These are phyloP conservation scores for Lottia gigantea DNA, from an alignment of 2,888 invertebrate genomes.

Conservation along the genomic window DNA sequence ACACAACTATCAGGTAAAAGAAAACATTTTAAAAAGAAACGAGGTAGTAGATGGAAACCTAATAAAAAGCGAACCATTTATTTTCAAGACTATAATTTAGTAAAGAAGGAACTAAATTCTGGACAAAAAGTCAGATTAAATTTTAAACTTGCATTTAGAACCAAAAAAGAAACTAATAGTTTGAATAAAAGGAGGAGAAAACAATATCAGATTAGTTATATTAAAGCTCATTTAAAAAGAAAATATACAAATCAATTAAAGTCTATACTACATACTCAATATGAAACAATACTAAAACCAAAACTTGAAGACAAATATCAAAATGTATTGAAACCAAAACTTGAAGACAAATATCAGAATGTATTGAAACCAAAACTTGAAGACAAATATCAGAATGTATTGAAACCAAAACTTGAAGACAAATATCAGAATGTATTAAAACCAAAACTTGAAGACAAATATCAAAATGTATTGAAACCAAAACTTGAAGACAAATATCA, in stretches of 20 bases:
- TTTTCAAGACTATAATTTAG: background rate
- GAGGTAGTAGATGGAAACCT: background rate
- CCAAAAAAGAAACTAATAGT: background rate
- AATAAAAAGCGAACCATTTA: background rate
- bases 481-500: background rate
- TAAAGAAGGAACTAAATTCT: background rate
- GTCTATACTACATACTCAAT: background rate
- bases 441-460: background rate
- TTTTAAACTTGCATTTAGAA: background rate
- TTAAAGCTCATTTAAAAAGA: background rate
- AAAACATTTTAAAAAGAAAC: background rate
- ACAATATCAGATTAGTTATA: no score
- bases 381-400: background rate
- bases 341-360: background rate
- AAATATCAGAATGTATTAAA: background rate
- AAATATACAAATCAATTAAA: background rate
- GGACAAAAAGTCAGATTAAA: background rate
- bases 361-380: background rate
- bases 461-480: background rate
- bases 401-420: background rate
- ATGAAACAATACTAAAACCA: background rate
- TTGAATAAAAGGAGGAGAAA: background rate
- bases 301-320: background rate
- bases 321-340: background rate
- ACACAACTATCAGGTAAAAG: background rate